Evolutionary conservation across 2,113 vertebrate genomes (phyloP), one percentile per base, ranked within the genome.

Genomic region (Plotosus lineatus): DNA sequence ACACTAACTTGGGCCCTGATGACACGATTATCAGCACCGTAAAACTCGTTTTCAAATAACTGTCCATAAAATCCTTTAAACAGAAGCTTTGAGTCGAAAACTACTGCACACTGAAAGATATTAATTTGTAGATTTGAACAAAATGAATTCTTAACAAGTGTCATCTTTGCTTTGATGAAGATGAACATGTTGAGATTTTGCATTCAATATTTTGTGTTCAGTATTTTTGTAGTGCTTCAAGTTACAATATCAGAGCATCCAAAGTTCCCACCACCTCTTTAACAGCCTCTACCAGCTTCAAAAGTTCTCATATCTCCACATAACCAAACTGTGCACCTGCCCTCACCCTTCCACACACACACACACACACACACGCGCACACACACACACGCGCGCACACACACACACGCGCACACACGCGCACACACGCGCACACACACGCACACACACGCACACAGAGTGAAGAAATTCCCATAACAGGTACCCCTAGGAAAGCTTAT

Each of bases 401-500:
- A 5, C 50, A 56, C 11, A 6, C 6, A 17, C 17, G 2, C 28
- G 6, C 58, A 6, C 28, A 38, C 23, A 74, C 26, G 5, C 19
- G 2, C 42, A 46, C 28, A 40, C 46, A 60, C 40, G 51, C 23
- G 36, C 26, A 56, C 0, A 56, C 53, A 3, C 48, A 50, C n/a
- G n/a, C n/a, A n/a, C n/a, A n/a, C n/a, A 77, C 11, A 65, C 28
- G 58, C 40, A 60, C 28, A 51, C 31, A 51, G 5, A 36, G 1
- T 21, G 42, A 74, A 46, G 31, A 56, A 78, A 28, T 23, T 80
- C 56, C 40, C n/a, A 48, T 26, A 82, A 8, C 28, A 80, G 69
- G 82, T 51, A 19, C 23, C 72, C 55, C 21, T 38, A 48, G 50
- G 51, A 73, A 78, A 46, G 26, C 40, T 77, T 51, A 77, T 72